Base-by-base conservation (phyloP, 53 echinoderm and acorn worm species). In the Apostichopus leukothele region DNA sequence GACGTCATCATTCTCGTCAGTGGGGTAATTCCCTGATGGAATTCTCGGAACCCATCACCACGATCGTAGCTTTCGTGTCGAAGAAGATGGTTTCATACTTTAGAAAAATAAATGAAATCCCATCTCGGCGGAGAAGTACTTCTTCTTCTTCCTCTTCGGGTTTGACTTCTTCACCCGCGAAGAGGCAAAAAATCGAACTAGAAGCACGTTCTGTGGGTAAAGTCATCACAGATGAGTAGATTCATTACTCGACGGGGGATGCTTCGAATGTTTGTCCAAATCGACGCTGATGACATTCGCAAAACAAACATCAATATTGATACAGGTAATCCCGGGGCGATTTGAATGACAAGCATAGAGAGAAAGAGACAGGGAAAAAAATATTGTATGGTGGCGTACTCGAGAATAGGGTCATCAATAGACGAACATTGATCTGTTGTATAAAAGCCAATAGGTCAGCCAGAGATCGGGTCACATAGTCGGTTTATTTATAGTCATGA, bases 291-390 rank as follows among this genome's bases (percentile, higher is more conserved):
- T 81, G 81, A 81, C 81, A 81, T 81, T 81, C 55, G 23, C 55
- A 55, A 81, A 81, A 81, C 81, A 81, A 81, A 81, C 81, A 81
- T 81, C 81, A 81, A 81, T 81, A 81, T 81, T 81, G 81, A 81
- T 81, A 81, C 81, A 81, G 81, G 81, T 81, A 81, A 81, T 81
- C 59, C 81, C 81, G 81, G 26, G 59, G 59, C 60, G 53, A 25
- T 12, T 16, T 16, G 71, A 71, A 71, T 19, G 71, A 71, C 71
- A 71, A 71, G 71, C 16, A 3, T 39, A 39, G 39, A 39, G 39
- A 39, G 39, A 39, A 39, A 39, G 39, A 39, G 39, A 39, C 39
- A 39, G 39, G 3, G 39, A 3, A 39, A 39, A 39, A 3, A 39
- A 39, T 39, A 39, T 39, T 39, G 39, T 39, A 39, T 39, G 39